A percentile compares a stretch with the other conserved stretches of the same genome.
phyloP scores from a whole-genome alignment of 2,113 vertebrate genomes.

The Mohoua ochrocephala region DNA sequence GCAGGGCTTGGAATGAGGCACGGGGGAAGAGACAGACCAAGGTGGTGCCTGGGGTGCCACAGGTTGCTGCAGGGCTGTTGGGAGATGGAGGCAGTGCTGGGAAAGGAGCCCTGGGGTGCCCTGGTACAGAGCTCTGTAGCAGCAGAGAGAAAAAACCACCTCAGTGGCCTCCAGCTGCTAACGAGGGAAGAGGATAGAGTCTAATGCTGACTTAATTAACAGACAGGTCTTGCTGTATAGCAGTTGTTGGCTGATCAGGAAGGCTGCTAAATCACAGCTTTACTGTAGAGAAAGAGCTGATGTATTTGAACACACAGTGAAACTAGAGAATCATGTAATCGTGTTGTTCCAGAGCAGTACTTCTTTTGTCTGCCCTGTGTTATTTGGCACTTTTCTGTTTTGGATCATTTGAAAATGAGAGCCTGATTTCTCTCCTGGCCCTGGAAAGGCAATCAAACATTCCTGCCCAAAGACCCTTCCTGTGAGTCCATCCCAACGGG shows the following conservation, averaged over 20 bases:
- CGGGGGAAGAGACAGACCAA: fast-evolving
- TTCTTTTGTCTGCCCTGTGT: not conserved
- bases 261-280: not conserved
- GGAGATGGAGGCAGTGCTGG: not conserved
- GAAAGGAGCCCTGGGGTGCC: not conserved
- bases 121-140: not conserved
- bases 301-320: not conserved
- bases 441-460: not conserved
- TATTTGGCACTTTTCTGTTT: not conserved
- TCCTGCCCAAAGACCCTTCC: not conserved
- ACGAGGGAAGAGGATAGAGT: not conserved
- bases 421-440: not conserved
- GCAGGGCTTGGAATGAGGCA: not conserved
- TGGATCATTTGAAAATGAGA: not conserved
- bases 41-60: not conserved
- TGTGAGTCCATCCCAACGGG: not conserved
- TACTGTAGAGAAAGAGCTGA: not conserved
- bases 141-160: not conserved
- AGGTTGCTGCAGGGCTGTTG: not conserved
- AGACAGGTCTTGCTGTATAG: not conserved
- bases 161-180: not conserved
- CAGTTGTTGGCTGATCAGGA: not conserved
- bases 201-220: not conserved
- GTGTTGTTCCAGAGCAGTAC: not conserved
- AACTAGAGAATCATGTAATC: not conserved